Conservation (phyloP, 1,140 invertebrate genomes). For the Lepidurus couesii region DNA sequence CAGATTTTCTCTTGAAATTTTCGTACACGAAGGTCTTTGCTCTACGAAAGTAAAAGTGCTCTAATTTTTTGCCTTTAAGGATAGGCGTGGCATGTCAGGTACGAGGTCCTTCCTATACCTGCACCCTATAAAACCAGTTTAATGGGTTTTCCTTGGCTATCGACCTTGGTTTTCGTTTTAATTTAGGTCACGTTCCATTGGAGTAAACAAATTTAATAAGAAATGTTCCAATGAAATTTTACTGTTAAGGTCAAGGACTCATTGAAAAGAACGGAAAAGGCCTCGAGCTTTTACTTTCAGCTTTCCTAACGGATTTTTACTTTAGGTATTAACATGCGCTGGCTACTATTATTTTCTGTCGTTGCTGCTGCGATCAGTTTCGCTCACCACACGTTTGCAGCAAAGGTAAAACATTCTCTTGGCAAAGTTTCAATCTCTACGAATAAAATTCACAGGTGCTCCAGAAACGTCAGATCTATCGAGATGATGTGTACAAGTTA, state of each 20-base stretch:
- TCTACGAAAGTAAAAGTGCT: conserved; percentile 6
- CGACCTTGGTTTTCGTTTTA: not conserved
- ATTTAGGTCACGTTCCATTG: no score
- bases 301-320: not conserved
- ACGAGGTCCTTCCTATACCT: not conserved
- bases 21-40: not conserved
- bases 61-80: not conserved
- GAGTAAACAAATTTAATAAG: no score
- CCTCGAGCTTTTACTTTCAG: not conserved
- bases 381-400: not conserved
- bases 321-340: not conserved
- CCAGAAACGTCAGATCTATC: conserved; percentile 33
- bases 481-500: conserved; percentile 32
- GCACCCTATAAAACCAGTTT: not conserved
- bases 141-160: not conserved
- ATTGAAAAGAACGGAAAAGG: not conserved
- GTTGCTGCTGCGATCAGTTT: not conserved
- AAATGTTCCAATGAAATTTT: no score
- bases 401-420: not conserved
- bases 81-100: not conserved
- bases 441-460: conserved; percentile 8
- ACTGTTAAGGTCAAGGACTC: not conserved
- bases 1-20: no score
- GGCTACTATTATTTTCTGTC: not conserved
- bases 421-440: not conserved